Evolutionary conservation across 2,113 vertebrate genomes (phyloP), one percentile per base, ranked within the genome.

Genomic region (Vimba vimba): DNA sequence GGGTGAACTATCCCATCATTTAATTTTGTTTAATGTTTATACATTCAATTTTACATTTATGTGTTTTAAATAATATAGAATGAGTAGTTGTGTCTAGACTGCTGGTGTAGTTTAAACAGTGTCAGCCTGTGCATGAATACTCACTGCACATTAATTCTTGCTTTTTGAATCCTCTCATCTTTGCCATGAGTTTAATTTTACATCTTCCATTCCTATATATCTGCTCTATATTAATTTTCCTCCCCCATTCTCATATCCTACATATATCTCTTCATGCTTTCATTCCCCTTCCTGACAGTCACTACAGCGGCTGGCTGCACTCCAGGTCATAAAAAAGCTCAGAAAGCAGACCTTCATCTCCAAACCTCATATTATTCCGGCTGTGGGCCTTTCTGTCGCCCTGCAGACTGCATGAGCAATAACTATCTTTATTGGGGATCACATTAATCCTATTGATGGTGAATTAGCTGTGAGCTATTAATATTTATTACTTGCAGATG

Each of bases 391-490:
- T 87, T 75, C 86, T 83, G 69, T 85, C 84, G 77, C 45, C 69
- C 85, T 85, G 62, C 89, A 87, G 78, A 33, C 52, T 71, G 57
- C 81, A 79, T 85, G 43, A 79, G 85, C 79, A 86, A 90, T 82
- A 82, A 88, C 89, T 75, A 86, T 79, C 79, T 89, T 91, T 84
- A 89, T 81, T 64, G 60, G 66, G 83, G 62, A 88, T 88, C 78
- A 74, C 76, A 10, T 83, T 88, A 83, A 89, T 89, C 57, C 57
- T n/a, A 27, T 86, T 91, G 89, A 87, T 86, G 86, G 85, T 60
- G 89, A 76, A 88, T 91, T 87, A 80, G 81, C 86, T 89, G 85
- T 90, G 85, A 78, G 84, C 80, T 88, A 82, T 66, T 84, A 59
- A 64, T 87, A 30, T 87, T 82, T 81, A 33, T 71, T 59, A 69